Evolutionary conservation across 1,140 invertebrate genomes (phyloP), one percentile per base, ranked within the genome.

Genomic region (Saccostrea echinata): DNA sequence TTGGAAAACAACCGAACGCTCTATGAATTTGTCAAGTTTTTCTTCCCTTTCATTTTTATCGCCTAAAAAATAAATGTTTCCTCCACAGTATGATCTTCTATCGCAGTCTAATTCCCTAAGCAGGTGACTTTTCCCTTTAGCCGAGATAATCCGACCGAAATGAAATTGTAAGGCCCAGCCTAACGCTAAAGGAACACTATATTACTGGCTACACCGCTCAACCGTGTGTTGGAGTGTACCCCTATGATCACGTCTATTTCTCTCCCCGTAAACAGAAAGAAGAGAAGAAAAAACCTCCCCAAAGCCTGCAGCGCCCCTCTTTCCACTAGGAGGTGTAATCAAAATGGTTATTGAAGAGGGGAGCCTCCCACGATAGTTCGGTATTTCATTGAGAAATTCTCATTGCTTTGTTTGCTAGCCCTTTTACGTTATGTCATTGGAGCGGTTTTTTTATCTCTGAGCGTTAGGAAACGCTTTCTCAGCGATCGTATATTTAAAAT

Each of bases 381-480:
- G 68, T 16, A 71, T 71, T 71, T 71, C 68, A 71, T 71, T 71
- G 27, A 71, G 68, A 71, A 71, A 33, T 30, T 71, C 68, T 71
- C 68, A 4, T 71, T 4, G 68, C 27, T 71, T 16, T 71, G 68
- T 71, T 71, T 71, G 30, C 68, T 27, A 71, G 68, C 27, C 68
- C 68, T 71, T 71, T 71, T 71, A 71, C 24, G 68, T 71, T 71
- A 71, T 71, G 68, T 71, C 68, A 71, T 16, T 18, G 68, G 68
- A 71, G 68, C 27, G 24, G 16, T 18, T 30, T 24, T 71, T 71
- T 71, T 71, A 71, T 71, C 68, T 27, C 68, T 27, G 6, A 12
- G 68, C 68, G 68, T 30, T 27, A 12, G 30, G 30, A 71, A 71
- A 27, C 11, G 68, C 68, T 71, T 33, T 71, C 68, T 71, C 68